phyloP scores from a whole-genome alignment of 2,113 vertebrate species.

The Rhodinocichla rosea region DNA sequence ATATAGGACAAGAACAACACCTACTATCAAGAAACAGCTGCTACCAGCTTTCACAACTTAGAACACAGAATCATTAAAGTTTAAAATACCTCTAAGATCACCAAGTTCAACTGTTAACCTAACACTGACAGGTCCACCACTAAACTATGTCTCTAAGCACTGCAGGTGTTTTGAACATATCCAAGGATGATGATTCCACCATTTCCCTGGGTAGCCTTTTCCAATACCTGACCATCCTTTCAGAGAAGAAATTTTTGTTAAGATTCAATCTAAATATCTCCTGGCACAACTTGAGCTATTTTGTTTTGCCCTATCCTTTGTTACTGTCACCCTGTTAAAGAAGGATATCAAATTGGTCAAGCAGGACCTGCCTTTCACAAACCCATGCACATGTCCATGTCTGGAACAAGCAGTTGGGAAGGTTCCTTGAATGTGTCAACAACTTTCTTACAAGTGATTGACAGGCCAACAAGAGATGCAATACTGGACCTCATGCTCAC shows the following conservation, averaged over 20 bases:
- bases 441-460: not conserved
- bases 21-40: not conserved
- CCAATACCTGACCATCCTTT: not conserved
- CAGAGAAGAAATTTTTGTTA: not conserved
- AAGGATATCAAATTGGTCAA: not conserved
- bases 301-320: accelerated
- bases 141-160: not conserved
- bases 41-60: not conserved
- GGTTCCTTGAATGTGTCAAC: not conserved
- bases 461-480: not conserved
- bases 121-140: not conserved
- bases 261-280: not conserved
- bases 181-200: not conserved
- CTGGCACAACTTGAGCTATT: not conserved
- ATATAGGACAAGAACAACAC: not conserved
- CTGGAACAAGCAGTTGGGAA: not conserved
- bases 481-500: not conserved
- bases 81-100: not conserved
- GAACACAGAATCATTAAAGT: not conserved
- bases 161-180: not conserved
- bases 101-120: not conserved
- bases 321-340: not conserved
- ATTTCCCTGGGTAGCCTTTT: not conserved
- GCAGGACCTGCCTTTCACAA: not conserved
- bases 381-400: no score